Percentiles rank a stretch among this genome's conserved stretches.
Evolutionary conservation across 2,113 vertebrate genomes (phyloP).

Genomic region (Coregonus clupeaformis): DNA sequence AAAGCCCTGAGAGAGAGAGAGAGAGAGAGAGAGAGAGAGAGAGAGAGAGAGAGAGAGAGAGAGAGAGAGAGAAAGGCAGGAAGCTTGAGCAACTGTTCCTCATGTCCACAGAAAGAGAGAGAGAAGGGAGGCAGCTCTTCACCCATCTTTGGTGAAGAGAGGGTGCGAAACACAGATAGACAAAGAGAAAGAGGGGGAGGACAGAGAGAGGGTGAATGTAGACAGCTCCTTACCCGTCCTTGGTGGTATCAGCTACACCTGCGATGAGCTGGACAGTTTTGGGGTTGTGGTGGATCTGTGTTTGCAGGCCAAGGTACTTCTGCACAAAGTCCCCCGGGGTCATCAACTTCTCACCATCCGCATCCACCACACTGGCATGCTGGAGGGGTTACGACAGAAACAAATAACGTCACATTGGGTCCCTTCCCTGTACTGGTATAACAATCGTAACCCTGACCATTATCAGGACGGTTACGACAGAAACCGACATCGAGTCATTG

Average conservation of each 20-base stretch:
- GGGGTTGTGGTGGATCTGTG: slow-evolving; percentile 87
- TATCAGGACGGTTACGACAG: slow-evolving; percentile 68
- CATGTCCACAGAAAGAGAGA: too few relatives aligned
- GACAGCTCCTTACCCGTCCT: slow-evolving; percentile 84
- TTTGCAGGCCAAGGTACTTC: slow-evolving; percentile 90
- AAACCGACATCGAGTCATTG: not conserved
- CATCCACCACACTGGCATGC: slow-evolving; percentile 87
- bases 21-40: too few relatives aligned
- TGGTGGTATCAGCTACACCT: slow-evolving; percentile 96
- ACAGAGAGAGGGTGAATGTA: slow-evolving; percentile 74
- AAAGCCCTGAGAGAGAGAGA: too few relatives aligned
- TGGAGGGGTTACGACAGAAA: slow-evolving; percentile 43
- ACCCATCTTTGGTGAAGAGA: slow-evolving; percentile 80
- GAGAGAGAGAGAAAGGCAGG: too few relatives aligned
- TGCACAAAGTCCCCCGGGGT: slow-evolving; percentile 95
- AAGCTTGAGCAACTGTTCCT: too few relatives aligned
- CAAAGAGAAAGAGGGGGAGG: slow-evolving; percentile 80
- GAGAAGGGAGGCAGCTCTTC: too few relatives aligned
- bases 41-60: too few relatives aligned
- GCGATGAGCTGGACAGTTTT: slow-evolving; percentile 93
- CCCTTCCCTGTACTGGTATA: too few relatives aligned
- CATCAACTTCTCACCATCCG: slow-evolving; percentile 94
- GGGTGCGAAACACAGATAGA: too few relatives aligned
- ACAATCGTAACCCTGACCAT: slow-evolving; percentile 69
- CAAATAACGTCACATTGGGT: slow-evolving; percentile 58